These are phyloP conservation scores for Lochmaea capreae DNA, from an alignment of 2,888 invertebrate genomes.

Conservation along the genomic window DNA sequence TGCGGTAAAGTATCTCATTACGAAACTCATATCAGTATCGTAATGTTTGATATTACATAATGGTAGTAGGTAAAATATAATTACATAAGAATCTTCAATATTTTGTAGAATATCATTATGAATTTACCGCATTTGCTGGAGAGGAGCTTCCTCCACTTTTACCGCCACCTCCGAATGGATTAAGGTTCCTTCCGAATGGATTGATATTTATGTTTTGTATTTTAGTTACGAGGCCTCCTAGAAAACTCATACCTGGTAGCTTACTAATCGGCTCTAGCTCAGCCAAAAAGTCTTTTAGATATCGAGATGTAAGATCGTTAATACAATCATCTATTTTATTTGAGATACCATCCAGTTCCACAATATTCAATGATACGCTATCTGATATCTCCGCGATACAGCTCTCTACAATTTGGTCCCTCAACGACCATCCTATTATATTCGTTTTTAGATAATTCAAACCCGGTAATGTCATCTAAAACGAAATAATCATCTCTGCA, in stretches of 20 bases:
- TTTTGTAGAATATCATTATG: not conserved
- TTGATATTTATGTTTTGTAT: not conserved
- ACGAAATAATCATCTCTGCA: not conserved
- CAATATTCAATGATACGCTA: slow-evolving; percentile 8
- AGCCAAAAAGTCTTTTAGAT: slow-evolving; percentile 23
- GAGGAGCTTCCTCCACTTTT: not conserved
- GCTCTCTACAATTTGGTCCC: slow-evolving; percentile 24
- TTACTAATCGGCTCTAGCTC: slow-evolving; percentile 25
- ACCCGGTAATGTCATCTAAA: slow-evolving; percentile 32
- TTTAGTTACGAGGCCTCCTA: not conserved
- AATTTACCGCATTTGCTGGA: not conserved
- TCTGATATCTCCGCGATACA: slow-evolving; percentile 25
- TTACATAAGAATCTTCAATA: not conserved
- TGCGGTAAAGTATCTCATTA: no score
- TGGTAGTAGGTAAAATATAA: no score
- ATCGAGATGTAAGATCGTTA: slow-evolving; percentile 6
- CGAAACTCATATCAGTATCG: no score
- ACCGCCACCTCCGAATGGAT: not conserved
- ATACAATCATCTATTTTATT: slow-evolving; percentile 23
- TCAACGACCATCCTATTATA: slow-evolving; percentile 30
- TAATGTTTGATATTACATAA: no score
- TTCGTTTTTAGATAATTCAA: slow-evolving; percentile 30
- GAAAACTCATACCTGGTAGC: slow-evolving; percentile 13
- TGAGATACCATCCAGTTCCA: slow-evolving; percentile 19
- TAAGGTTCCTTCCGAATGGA: not conserved